These are phyloP conservation scores for Gila robusta DNA, from an alignment of 2,797 vertebrate genomes.

Conservation along the genomic window DNA sequence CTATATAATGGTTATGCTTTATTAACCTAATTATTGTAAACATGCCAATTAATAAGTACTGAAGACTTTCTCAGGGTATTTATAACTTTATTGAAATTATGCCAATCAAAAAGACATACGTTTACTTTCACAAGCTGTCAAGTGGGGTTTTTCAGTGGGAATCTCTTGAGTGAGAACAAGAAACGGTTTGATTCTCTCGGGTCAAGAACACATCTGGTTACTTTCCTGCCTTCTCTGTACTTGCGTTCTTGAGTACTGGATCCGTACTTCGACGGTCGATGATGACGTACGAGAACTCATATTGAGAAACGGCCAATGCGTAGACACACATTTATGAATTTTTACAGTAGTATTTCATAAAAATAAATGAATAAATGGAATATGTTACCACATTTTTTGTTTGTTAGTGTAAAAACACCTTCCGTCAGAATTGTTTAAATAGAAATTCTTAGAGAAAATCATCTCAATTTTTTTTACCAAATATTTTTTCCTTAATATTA, in stretches of 20 bases:
- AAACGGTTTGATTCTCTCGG: too few species aligned
- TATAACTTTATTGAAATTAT: background rate
- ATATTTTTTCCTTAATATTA: too few species aligned
- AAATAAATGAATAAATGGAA: background rate
- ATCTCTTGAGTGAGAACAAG: background rate
- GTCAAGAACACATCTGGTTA: too few species aligned
- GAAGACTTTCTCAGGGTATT: background rate
- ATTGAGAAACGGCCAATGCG: too few species aligned
- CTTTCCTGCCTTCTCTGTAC: too few species aligned
- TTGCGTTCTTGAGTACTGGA: too few species aligned
- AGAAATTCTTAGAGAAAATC: too few species aligned
- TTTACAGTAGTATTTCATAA: background rate
- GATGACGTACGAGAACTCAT: too few species aligned
- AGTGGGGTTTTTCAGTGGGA: background rate
- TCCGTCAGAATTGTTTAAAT: background rate
- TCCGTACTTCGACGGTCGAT: too few species aligned
- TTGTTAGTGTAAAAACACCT: background rate
- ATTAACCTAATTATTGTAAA: background rate
- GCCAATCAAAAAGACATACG: background rate
- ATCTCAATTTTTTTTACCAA: too few species aligned
- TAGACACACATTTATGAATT: background rate
- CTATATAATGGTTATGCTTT: background rate
- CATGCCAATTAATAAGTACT: background rate
- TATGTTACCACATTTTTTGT: background rate
- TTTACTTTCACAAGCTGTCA: background rate